Conservation (phyloP, 2,797 vertebrate species). For the Syngnathus rostellatus region DNA sequence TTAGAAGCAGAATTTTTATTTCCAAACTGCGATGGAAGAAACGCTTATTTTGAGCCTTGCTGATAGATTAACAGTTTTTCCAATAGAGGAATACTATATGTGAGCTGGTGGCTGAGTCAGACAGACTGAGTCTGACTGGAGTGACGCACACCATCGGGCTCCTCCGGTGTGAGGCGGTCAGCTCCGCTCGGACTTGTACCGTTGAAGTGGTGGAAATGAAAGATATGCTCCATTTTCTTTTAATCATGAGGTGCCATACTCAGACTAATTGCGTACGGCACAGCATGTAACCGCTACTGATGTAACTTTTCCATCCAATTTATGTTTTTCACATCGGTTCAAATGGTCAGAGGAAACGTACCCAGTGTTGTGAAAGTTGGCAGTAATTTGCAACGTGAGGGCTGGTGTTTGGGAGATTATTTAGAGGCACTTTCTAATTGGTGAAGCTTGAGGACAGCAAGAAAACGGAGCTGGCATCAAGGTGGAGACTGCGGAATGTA, state of each 20-base stretch:
- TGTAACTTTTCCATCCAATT: background rate
- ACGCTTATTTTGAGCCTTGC: too few relatives aligned
- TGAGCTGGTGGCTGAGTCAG: constrained; percentile 34
- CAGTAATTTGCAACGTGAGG: background rate
- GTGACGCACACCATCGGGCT: constrained; percentile 22
- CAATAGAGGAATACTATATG: background rate
- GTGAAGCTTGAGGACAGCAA: too few relatives aligned
- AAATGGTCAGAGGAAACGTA: background rate
- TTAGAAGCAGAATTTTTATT: too few relatives aligned
- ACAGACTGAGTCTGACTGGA: constrained; percentile 29
- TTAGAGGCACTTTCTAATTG: background rate
- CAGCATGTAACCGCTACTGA: background rate
- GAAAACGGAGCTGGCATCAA: too few relatives aligned
- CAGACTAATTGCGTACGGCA: constrained; percentile 27
- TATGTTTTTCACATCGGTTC: background rate
- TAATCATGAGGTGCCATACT: constrained; percentile 30
- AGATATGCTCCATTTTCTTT: constrained; percentile 25
- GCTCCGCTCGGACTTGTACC: constrained; percentile 22
- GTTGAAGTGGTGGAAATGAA: constrained; percentile 27
- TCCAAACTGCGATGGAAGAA: too few relatives aligned
- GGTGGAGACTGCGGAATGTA: background rate
- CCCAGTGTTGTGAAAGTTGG: background rate
- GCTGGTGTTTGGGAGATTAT: background rate
- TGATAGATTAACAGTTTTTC: too few relatives aligned
- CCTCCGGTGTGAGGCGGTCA: constrained; percentile 21